Conservation (phyloP, 2,113 vertebrate genomes). For the Sterna hirundo region DNA sequence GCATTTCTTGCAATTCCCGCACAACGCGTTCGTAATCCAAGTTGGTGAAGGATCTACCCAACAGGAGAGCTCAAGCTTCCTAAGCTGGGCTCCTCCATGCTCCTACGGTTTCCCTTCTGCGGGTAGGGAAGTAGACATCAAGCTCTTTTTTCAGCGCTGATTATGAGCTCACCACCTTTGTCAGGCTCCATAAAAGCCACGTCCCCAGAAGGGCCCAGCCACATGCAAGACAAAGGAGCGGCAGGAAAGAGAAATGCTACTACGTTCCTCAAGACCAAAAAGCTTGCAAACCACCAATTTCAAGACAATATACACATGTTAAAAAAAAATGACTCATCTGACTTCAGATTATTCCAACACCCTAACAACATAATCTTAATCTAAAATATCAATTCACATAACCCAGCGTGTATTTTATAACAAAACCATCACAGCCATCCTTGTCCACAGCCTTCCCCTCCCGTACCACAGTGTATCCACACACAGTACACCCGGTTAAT, state of each 20-base stretch:
- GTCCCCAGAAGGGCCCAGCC: not conserved
- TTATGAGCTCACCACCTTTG: not conserved
- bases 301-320: not conserved
- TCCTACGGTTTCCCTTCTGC: not conserved
- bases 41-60: not conserved
- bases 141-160: not conserved
- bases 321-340: not conserved
- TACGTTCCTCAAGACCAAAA: not conserved
- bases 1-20: not conserved
- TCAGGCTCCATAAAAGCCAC: not conserved
- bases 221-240: not conserved
- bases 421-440: not conserved
- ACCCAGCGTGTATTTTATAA: not conserved
- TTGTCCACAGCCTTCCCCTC: not conserved
- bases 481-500: not conserved
- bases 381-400: not conserved
- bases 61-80: not conserved
- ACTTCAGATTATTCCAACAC: not conserved
- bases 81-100: not conserved
- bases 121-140: not conserved
- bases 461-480: not conserved
- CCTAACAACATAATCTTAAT: not conserved
- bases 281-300: not conserved
- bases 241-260: not conserved
- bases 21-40: accelerated